Evolutionary conservation across 2,888 invertebrate species (phyloP), one percentile per base, ranked within the genome.

Genomic region (Oegoconia quadripuncta): DNA sequence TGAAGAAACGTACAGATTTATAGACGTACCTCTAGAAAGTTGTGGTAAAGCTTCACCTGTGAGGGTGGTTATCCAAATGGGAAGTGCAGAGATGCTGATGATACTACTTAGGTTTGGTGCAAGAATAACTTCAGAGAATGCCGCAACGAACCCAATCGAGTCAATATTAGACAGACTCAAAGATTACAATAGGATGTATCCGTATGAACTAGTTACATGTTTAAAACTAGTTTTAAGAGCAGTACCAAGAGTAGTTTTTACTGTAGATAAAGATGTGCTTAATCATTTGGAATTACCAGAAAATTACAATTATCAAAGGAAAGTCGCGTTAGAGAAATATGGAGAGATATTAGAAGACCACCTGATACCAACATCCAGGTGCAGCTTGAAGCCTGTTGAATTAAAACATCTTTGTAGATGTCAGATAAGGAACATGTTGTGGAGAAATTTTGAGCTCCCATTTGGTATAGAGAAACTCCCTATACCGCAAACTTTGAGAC

Each of bases 1-100:
- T 8, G 51, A 72, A 23, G 70, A 74, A 56, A 55, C 61, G 13
- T 64, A 81, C 45, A 83, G 92, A 28, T 93, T 95, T 59, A 91
- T 95, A 46, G 95, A 96, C 64, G 91, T 95, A 2, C 94, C 95
- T 8, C 90, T 96, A 72, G 94, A 94, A 64, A 94, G 94, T 40
- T 95, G 95, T 59, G 94, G 95, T 0, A 90, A 89, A 52, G 89
- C 92, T 3, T 89, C 93, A 0, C 93, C 95, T 1, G 77, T 94
- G 1, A 90, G 93, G 61, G 92, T 95, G 1, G 92, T 93, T 0
- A 84, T 93, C 45, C 93, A 94, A 67, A 89, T 94, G 61, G 92
- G 92, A 29, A 83, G 92, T 7, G 91, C 94, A 3, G 95, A 95
- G 66, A 91, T 94, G 61, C 77, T 96, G 3, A 88, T 91, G 63